phyloP scores from a whole-genome alignment of 1,140 invertebrate genomes.

The Stegodyphus dumicola region DNA sequence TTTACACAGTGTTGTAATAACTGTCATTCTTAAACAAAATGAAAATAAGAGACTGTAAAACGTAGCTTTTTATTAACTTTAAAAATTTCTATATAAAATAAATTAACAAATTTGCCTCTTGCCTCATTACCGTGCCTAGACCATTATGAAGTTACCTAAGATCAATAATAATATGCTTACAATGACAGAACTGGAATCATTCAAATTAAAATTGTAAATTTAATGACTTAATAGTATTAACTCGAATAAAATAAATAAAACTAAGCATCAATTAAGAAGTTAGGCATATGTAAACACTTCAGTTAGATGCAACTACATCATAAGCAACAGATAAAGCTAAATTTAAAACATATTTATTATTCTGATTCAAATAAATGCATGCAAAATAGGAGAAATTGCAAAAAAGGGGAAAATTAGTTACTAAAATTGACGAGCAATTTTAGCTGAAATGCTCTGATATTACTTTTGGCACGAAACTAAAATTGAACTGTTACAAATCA shows the following conservation, averaged over 20 bases:
- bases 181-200: background rate
- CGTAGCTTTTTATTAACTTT: constrained; percentile 58
- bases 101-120: constrained; percentile 49
- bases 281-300: background rate
- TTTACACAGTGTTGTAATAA: no score
- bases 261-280: background rate
- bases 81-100: constrained; percentile 19
- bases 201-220: background rate
- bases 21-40: background rate
- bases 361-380: background rate
- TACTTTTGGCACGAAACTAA: constrained; percentile 33
- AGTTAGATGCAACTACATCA: background rate
- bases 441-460: background rate
- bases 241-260: background rate
- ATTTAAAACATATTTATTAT: background rate
- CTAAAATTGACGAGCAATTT: constrained; percentile 1
- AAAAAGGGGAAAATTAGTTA: background rate
- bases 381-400: background rate
- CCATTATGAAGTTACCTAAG: constrained; percentile 45
- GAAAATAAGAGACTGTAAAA: constrained; percentile 29
- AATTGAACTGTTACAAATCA: background rate
- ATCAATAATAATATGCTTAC: constrained; percentile 42
- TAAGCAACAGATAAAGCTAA: background rate
- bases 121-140: constrained; percentile 57
- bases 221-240: background rate